Evolutionary conservation across 1,140 invertebrate genomes (phyloP), one percentile per base, ranked within the genome.

Genomic region (Lasioglossum albipes): DNA sequence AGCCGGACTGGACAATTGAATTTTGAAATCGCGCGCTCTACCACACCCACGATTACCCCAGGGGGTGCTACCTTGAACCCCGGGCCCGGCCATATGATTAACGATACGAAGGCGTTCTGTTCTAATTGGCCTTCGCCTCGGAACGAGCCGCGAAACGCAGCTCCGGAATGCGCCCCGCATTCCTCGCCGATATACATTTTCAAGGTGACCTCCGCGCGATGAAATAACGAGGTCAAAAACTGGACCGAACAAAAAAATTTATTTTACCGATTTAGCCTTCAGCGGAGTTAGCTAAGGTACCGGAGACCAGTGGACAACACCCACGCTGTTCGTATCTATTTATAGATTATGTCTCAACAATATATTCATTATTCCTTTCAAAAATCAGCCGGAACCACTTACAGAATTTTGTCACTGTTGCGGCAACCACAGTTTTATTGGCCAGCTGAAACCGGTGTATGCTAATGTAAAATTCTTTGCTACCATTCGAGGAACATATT

Each of bases 61-160:
- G n/a, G 31, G 62, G 57, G 3, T 13, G 22, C 31, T 64, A 80
- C 86, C 86, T 84, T 86, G 86, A 87, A 87, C 84, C 77, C 36
- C 85, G 62, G 77, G 42, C 41, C 36, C 83, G 65, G 72, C 83
- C 74, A 65, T 80, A 82, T 76, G 77, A 82, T 82, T 71, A 78
- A 80, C 75, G 73, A 82, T 76, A 71, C 71, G 72, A 86, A 68
- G 76, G 42, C 83, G 36, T 68, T 84, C 83, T 86, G 36, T 68
- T 84, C 83, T 86, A 84, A 84, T 86, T 82, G 82, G 80, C 74
- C 68, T 82, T 77, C 80, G 49, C 18, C 68, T 52, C 62, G 68
- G 31, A 57, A 41, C 27, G 68, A 65, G 68, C 54, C 59, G 64
- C 79, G 45, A 82, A 73, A 79, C 57, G 66, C 70, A 7, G 42